These are phyloP conservation scores for Colius striatus DNA, from an alignment of 2,113 vertebrate genomes.

Conservation along the genomic window DNA sequence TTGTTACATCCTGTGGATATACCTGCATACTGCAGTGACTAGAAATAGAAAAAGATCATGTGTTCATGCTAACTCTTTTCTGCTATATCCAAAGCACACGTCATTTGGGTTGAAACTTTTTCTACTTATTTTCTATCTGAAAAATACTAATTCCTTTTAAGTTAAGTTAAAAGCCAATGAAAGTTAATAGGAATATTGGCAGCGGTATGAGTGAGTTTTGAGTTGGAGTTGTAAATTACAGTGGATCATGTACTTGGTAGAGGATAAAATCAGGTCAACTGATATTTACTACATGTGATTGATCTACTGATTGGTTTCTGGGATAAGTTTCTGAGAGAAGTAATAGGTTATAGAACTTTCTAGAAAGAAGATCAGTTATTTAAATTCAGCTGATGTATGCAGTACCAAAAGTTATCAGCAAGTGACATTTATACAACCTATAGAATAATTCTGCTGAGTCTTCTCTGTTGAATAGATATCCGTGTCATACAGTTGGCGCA, in stretches of 20 bases:
- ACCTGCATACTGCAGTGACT: conserved; percentile 24
- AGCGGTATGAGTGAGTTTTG: not conserved
- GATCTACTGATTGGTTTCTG: not conserved
- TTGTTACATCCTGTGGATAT: conserved; percentile 47
- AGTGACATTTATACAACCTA: conserved; percentile 46
- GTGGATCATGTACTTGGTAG: not conserved
- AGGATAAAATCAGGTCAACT: not conserved
- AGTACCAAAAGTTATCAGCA: conserved; percentile 14
- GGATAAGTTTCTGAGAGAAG: not conserved
- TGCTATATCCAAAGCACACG: not conserved
- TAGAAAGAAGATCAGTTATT: not conserved
- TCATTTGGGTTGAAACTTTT: not conserved
- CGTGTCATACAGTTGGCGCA: conserved; percentile 41
- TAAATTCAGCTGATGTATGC: conserved; percentile 6
- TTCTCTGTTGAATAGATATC: conserved; percentile 33
- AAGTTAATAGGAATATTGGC: not conserved
- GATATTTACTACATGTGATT: not conserved
- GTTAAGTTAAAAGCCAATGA: not conserved
- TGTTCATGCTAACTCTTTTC: not conserved
- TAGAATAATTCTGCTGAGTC: conserved; percentile 58
- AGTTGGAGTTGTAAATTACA: not conserved
- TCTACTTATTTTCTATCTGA: not conserved
- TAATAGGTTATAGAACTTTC: not conserved
- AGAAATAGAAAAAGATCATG: not conserved
- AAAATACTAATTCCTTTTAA: not conserved